Evolutionary conservation across 2,113 vertebrate species (phyloP), one percentile per base, ranked within the genome.

Genomic region (Pungitius pungitius): DNA sequence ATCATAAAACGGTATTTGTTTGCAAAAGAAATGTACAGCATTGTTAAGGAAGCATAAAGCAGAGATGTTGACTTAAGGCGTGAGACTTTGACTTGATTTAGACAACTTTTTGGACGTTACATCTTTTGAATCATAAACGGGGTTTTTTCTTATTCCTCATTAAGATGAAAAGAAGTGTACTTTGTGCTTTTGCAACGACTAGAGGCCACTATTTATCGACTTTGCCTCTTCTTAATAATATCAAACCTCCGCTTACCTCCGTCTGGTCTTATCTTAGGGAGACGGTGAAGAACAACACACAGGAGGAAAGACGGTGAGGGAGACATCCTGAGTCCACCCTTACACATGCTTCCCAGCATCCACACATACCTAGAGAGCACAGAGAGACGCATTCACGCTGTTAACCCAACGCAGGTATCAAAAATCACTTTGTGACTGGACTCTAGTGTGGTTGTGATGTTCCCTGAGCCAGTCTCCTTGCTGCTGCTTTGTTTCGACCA

Each of bases 241-340:
- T 27, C 69, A 60, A 45, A 55, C 26, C 3, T 43, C 18, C 47
- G 27, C 51, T 90, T 86, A 96, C 96, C 94, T 92, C 94, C 95
- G 3, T 93, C 94, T 0, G 92, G 77, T 84, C 94, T 93, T 1
- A 95, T 92, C 82, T 80, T 94, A 52, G 95, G 96, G 71, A 94
- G 85, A 14, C 93, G 91, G 3, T 96, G 94, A 69, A 98, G 92
- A 75, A 95, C 87, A 70, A 98, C 92, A n/a, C 90, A 94, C 70
- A 97, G 96, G 86, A 98, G 92, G 82, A 97, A 96, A 22, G 95
- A 89, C 1, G 96, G 95, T 0, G 89, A 88, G 8, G 94, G 82
- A 47, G 92, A 93, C 95, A 97, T 95, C 84, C 95, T 96, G 87
- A 96, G 86, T 1, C 91, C 92, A 49, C 95, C 94, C 6, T 92